A percentile compares a stretch with the other conserved stretches of the same genome.
Evolutionary conservation across 2,113 vertebrate genomes (phyloP).

Genomic region (Nesoenas mayeri): DNA sequence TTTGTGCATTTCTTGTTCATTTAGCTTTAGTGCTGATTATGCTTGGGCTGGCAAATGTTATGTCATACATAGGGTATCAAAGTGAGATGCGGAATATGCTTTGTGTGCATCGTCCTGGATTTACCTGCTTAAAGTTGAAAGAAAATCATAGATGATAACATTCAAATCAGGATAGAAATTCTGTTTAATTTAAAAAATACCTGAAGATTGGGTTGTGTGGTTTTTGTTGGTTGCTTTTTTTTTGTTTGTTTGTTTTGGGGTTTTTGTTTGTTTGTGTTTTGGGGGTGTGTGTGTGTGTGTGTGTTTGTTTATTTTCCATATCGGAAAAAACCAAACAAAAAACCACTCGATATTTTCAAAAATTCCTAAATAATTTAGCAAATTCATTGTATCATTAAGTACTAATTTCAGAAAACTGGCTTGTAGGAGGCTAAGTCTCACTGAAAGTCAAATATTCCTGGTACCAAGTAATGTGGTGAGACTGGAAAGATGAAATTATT

Average conservation of each 20-base stretch:
- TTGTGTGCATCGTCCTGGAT: background rate
- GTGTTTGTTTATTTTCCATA: too few species aligned
- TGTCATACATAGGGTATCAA: background rate
- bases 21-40: background rate
- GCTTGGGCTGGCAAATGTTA: background rate
- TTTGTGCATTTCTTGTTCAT: background rate
- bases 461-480: background rate
- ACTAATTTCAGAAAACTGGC: background rate
- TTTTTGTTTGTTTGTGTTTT: too few species aligned
- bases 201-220: background rate
- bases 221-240: too few species aligned
- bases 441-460: background rate
- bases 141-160: background rate
- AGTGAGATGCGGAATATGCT: background rate
- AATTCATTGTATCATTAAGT: background rate
- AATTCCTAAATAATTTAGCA: background rate
- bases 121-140: background rate
- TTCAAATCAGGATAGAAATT: background rate
- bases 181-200: background rate
- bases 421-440: background rate
- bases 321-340: background rate
- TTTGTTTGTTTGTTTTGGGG: too few species aligned
- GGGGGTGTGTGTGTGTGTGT: too few species aligned
- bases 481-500: background rate
- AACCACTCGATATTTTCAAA: background rate